These are phyloP conservation scores for Musca vetustissima DNA, from an alignment of 1,140 invertebrate species.

Conservation along the genomic window DNA sequence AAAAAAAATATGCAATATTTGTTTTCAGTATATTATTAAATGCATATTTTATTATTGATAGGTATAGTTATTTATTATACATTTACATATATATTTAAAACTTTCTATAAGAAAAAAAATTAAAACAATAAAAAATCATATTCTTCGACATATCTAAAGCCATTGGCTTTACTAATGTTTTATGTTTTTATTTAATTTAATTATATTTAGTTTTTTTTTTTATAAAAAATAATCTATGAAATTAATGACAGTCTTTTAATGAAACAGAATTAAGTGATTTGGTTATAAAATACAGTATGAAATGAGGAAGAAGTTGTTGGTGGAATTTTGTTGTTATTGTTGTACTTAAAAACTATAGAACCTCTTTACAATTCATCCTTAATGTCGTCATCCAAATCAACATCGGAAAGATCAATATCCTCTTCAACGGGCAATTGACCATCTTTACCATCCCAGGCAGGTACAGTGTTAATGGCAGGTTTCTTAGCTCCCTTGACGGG, in stretches of 20 bases:
- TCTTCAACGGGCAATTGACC: slow-evolving; percentile 86
- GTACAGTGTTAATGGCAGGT: slow-evolving; percentile 72
- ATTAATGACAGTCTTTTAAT: slow-evolving; percentile 14
- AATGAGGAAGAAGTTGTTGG: slow-evolving; percentile 3
- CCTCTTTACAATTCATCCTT: slow-evolving; percentile 78
- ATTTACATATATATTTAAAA: too few relatives aligned
- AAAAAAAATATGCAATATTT: too few relatives aligned
- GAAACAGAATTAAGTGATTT: neutral
- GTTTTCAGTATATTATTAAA: too few relatives aligned
- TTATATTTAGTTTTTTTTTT: neutral
- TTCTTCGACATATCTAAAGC: too few relatives aligned
- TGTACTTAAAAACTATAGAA: neutral
- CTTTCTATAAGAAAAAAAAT: too few relatives aligned
- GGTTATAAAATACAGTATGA: neutral
- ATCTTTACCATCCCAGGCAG: slow-evolving; percentile 97
- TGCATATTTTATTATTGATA: too few relatives aligned
- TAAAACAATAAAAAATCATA: too few relatives aligned
- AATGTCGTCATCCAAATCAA: slow-evolving; percentile 82
- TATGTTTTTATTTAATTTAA: neutral
- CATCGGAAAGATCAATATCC: slow-evolving; percentile 90
- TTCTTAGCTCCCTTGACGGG: slow-evolving; percentile 84
- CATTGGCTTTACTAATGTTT: neutral
- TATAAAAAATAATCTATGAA: slow-evolving; percentile 1
- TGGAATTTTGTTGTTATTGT: neutral
- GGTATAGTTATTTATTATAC: too few relatives aligned